phyloP scores from a whole-genome alignment of 2,113 vertebrate species.

The Furnarius figulus region DNA sequence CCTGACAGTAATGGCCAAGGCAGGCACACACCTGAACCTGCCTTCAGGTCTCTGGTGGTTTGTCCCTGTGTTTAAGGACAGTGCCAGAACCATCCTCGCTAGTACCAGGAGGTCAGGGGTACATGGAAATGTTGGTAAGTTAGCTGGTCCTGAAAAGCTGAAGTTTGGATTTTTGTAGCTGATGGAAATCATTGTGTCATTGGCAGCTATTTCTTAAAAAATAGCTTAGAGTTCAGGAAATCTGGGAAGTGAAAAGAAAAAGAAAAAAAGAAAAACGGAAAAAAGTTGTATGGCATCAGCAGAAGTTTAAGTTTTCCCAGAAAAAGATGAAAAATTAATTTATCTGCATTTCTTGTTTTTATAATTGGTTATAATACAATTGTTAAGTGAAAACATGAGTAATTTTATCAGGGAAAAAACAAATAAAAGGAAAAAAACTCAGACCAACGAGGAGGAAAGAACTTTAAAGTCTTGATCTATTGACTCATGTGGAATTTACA shows the following conservation, averaged over 20 bases:
- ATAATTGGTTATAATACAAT: neutral
- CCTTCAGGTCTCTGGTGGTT: neutral
- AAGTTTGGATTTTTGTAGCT: neutral
- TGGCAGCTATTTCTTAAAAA: neutral
- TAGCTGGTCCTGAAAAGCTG: neutral
- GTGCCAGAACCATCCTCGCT: neutral
- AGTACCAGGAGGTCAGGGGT: neutral
- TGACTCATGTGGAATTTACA: neutral
- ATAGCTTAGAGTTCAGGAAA: neutral
- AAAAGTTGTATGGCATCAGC: neutral
- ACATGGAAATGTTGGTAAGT: neutral
- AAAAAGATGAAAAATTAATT: neutral
- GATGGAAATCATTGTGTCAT: neutral
- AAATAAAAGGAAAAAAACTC: neutral
- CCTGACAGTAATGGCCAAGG: neutral
- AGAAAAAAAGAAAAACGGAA: neutral
- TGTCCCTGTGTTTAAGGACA: neutral
- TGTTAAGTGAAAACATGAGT: neutral
- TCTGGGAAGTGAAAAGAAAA: accelerated
- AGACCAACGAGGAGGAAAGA: neutral
- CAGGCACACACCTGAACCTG: neutral
- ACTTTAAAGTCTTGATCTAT: neutral
- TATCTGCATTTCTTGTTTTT: neutral
- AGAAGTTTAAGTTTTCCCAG: neutral
- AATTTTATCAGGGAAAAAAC: neutral